These are phyloP conservation scores for Falco punctatus DNA, from an alignment of 2,113 vertebrate species.

Conservation along the genomic window DNA sequence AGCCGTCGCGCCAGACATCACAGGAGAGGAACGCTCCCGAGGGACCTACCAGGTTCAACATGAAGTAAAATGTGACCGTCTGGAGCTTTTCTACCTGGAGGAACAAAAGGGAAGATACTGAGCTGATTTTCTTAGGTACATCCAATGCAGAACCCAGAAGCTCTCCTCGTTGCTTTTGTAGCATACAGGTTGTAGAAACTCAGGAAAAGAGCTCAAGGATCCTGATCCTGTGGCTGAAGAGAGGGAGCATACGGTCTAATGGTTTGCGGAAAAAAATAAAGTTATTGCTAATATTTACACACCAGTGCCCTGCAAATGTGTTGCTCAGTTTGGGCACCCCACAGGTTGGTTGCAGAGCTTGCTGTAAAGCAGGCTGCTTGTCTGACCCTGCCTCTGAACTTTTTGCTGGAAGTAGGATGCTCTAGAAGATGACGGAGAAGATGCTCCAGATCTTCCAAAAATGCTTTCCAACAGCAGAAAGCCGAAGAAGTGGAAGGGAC, in stretches of 20 bases:
- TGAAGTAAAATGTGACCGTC: constrained; percentile 49
- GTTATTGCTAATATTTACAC: not conserved
- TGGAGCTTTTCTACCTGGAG: constrained; percentile 67
- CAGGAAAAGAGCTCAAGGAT: not conserved
- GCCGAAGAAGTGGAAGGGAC: not conserved
- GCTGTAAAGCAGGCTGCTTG: accelerated
- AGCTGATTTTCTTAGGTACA: not conserved
- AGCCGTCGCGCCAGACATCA: not conserved
- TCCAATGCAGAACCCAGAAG: not conserved
- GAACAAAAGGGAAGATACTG: not conserved
- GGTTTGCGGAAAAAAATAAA: not conserved
- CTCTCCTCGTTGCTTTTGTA: not conserved
- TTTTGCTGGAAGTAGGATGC: not conserved
- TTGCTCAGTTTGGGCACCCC: not conserved
- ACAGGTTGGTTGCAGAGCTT: not conserved
- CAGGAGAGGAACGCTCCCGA: accelerated
- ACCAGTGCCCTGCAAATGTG: not conserved
- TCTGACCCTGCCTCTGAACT: not conserved
- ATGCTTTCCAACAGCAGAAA: not conserved
- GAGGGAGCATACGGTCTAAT: accelerated
- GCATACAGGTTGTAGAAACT: not conserved
- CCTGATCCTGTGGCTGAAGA: accelerated
- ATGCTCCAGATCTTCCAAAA: not conserved
- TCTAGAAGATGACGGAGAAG: not conserved
- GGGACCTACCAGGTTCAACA: constrained; percentile 54